These are phyloP conservation scores for Cryptoprocta ferox DNA, from an alignment of 2,797 vertebrate genomes.

Conservation along the genomic window DNA sequence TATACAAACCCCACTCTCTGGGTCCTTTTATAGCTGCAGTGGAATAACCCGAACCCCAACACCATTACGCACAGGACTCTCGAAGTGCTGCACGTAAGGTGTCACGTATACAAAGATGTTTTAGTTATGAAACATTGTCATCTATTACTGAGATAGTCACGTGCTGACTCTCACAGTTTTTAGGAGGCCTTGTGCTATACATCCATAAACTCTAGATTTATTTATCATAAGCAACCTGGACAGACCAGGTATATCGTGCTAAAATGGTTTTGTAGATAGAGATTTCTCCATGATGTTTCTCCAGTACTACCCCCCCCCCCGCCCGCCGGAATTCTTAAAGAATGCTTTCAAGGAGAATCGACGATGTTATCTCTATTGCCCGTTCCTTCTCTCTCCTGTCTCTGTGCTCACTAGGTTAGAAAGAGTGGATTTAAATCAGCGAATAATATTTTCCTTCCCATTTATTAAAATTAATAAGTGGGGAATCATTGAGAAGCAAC, in stretches of 20 bases:
- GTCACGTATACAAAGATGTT: neutral
- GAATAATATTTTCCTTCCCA: neutral
- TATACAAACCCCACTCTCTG: accelerated
- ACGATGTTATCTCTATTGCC: neutral
- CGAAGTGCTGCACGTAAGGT: accelerated
- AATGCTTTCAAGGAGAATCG: neutral
- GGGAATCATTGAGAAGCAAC: neutral
- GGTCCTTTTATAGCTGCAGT: accelerated
- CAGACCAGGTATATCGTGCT: neutral
- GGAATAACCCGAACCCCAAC: too few species aligned
- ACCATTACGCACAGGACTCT: accelerated
- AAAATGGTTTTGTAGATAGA: neutral
- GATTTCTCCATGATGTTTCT: neutral
- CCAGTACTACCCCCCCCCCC: neutral
- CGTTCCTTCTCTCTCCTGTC: neutral
- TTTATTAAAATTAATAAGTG: too few species aligned
- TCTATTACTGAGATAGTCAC: neutral
- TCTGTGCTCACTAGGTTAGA: neutral
- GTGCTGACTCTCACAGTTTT: neutral
- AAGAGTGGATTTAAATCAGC: neutral
- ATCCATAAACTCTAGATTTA: neutral
- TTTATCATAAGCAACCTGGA: neutral
- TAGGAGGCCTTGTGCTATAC: neutral
- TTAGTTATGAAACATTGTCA: neutral
- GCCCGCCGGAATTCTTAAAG: neutral